Conservation (phyloP, 2,888 invertebrate genomes). For the Sinotaia quadrata region DNA sequence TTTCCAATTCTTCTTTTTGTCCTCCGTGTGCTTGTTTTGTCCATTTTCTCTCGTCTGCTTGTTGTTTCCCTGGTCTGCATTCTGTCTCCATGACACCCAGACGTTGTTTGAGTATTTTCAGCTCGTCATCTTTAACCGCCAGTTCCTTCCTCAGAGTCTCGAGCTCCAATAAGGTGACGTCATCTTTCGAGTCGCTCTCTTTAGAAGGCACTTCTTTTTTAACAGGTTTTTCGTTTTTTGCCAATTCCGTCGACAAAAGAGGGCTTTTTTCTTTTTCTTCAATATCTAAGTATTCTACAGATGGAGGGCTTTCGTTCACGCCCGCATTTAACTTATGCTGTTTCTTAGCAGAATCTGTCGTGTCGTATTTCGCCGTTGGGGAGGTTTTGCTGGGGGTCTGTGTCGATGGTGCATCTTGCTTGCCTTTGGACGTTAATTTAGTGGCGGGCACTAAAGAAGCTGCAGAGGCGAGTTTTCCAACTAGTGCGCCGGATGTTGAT, state of each 20-base stretch:
- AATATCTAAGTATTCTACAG: too few relatives aligned
- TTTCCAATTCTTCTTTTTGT: constrained; percentile 36
- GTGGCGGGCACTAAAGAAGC: background rate
- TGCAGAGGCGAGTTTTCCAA: background rate
- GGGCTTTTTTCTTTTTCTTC: constrained; percentile 1
- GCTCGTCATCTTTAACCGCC: constrained; percentile 32
- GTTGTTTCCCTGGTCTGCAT: background rate
- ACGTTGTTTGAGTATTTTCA: constrained; percentile 29
- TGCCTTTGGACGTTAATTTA: background rate
- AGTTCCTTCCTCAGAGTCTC: constrained; percentile 13
- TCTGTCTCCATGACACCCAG: constrained; percentile 12
- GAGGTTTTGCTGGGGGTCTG: background rate
- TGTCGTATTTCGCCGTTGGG: background rate
- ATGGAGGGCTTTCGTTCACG: too few relatives aligned
- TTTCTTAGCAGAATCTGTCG: background rate
- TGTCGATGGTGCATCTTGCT: constrained; percentile 18
- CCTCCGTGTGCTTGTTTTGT: background rate
- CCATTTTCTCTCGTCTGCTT: constrained; percentile 2
- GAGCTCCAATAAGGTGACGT: background rate
- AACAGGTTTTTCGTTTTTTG: constrained; percentile 31
- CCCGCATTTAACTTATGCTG: too few relatives aligned
- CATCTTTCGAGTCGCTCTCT: constrained; percentile 35
- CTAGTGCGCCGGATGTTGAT: background rate
- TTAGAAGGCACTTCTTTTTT: constrained; percentile 45
- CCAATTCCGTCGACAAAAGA: constrained; percentile 33